phyloP scores from a whole-genome alignment of 2,113 vertebrate genomes.

The Entomyzon cyanotis region DNA sequence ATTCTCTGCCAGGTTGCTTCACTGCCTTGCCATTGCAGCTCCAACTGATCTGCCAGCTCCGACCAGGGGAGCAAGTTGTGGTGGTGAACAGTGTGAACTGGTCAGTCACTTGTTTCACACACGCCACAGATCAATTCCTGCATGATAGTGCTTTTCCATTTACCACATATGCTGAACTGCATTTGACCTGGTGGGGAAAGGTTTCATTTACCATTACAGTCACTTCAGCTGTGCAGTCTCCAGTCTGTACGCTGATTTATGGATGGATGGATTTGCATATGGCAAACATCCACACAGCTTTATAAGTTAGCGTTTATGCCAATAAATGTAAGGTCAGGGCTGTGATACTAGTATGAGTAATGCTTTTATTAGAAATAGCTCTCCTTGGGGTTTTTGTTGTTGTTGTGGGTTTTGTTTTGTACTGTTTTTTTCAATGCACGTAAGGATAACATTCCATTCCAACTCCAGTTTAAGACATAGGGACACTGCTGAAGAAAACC shows the following conservation, averaged over 20 bases:
- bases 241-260: constrained; percentile 41
- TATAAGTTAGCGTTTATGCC: constrained; percentile 28
- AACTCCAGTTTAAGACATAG: not conserved
- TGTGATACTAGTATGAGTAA: constrained; percentile 35
- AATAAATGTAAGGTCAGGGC: constrained; percentile 44
- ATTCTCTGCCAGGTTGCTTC: not conserved
- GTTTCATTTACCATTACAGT: constrained; percentile 62
- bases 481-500: not conserved
- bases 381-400: not conserved
- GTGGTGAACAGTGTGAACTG: not conserved
- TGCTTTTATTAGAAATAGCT: constrained; percentile 49
- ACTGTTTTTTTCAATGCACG: not conserved
- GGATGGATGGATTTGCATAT: constrained; percentile 60
- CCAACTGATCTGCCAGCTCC: not conserved
- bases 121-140: not conserved
- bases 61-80: not conserved
- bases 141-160: constrained; percentile 9
- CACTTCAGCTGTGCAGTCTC: constrained; percentile 54
- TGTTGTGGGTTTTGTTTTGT: not conserved
- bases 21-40: not conserved
- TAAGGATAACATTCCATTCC: not conserved
- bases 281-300: constrained; percentile 51
- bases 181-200: constrained; percentile 54
- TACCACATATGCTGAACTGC: constrained; percentile 48
- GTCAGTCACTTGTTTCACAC: not conserved